Evolutionary conservation across 2,797 vertebrate genomes (phyloP), one percentile per base, ranked within the genome.

Genomic region (Oreochromis grahami): DNA sequence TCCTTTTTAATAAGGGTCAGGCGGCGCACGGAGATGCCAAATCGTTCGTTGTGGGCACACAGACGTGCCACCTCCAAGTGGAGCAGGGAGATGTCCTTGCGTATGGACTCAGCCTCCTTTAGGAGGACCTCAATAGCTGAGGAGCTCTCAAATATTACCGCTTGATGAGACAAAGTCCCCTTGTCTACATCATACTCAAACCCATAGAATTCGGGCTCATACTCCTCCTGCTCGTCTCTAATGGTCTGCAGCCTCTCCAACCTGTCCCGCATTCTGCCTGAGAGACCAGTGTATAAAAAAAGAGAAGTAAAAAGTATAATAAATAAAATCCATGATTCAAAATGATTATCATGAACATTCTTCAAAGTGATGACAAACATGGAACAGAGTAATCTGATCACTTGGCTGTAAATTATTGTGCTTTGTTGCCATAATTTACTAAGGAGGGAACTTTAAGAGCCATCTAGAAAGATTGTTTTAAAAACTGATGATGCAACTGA

Each of bases 231-330:
- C 51, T 92, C 93, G 50, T 92, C 94, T 65, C 93, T 91, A 41
- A 96, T 60, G 77, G 96, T 96, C 55, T 93, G 90, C 74, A 99
- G 93, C 80, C 97, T 98, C 2, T 92, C 93, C 6, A 99, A 95
- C 76, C 97, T 96, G 95, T 99, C 97, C 95, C 97, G 97, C 98
- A 99, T 99, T 83, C 85, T 97, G 90, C 89, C 96, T 97, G 89
- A 82, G 86, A 81, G 26, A 87, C 15, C 24, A 79, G 9, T 12
- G 6, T 3, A 26, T 32, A 79, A 82, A 88, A 29, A 82, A 88
- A 41, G 11, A n/a, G 6, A 36, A 36, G 1, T 36, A 63, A 36
- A 63, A 63, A 1, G 34, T 38, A 38, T 21, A 8, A 63, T 51
- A n/a, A 6, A 51, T 74, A 14, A 32, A 51, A 50, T 50, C 10